Conservation (phyloP, 2,113 vertebrate species). For the Arenaria interpres region DNA sequence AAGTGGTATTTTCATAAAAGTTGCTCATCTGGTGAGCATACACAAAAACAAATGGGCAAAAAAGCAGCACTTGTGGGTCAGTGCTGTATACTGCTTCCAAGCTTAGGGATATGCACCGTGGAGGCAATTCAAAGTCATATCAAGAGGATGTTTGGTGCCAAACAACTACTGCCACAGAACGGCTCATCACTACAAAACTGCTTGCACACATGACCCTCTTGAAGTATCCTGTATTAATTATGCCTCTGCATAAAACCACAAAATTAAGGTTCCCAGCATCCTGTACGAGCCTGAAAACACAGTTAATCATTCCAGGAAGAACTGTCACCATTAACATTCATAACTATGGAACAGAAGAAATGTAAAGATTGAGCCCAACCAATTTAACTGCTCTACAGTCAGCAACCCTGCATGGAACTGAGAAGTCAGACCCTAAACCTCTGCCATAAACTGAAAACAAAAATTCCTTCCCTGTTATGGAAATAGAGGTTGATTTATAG, state of each 20-base stretch:
- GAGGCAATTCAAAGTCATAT: neutral
- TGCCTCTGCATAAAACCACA: neutral
- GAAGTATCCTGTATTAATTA: neutral
- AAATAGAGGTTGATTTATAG: neutral
- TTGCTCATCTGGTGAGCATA: neutral
- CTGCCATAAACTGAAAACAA: neutral
- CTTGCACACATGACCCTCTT: neutral
- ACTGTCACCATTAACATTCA: neutral
- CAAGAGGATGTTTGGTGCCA: neutral
- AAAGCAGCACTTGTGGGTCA: neutral
- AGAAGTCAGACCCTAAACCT: neutral
- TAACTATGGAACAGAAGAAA: neutral
- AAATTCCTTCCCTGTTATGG: neutral
- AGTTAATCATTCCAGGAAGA: neutral
- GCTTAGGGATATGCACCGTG: neutral
- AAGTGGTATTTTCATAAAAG: neutral
- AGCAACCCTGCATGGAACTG: neutral
- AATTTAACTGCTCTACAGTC: neutral
- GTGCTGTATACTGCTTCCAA: neutral
- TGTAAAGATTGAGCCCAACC: neutral
- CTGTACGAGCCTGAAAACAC: neutral
- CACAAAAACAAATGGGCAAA: neutral
- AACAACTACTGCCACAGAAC: neutral
- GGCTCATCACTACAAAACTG: neutral
- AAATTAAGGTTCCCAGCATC: neutral